Percentiles rank a stretch among this genome's conserved stretches.
These are phyloP conservation scores for Chionodraco myersi DNA, from an alignment of 2,113 vertebrate genomes.

Conservation along the genomic window DNA sequence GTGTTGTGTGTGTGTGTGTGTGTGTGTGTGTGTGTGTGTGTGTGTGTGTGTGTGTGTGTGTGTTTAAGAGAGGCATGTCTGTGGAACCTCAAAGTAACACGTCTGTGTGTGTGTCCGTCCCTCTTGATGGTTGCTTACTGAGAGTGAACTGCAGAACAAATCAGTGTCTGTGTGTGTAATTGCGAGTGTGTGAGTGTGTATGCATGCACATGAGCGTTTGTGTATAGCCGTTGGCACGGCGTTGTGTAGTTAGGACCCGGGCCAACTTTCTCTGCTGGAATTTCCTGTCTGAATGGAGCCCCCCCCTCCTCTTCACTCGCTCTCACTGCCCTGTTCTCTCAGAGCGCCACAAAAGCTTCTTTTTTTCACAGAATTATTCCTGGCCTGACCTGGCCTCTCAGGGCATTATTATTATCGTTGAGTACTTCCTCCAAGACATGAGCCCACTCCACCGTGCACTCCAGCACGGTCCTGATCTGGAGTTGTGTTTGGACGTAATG, in stretches of 20 bases:
- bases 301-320: constrained; percentile 65
- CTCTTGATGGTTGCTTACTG: constrained; percentile 53
- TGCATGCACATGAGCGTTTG: constrained; percentile 66
- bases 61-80: constrained; percentile 34
- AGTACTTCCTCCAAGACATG: constrained; percentile 91
- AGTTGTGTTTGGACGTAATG: constrained; percentile 73
- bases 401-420: constrained; percentile 92
- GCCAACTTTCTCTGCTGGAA: constrained; percentile 91
- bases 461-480: constrained; percentile 74
- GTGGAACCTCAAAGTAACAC: constrained; percentile 48
- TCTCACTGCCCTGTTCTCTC: constrained; percentile 54
- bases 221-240: constrained; percentile 86
- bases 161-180: constrained; percentile 63
- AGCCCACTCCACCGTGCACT: constrained; percentile 74
- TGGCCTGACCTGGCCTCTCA: constrained; percentile 85
- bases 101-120: constrained; percentile 41
- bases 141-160: constrained; percentile 71
- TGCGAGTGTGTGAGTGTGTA: constrained; percentile 59
- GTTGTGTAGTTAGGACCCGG: constrained; percentile 88
- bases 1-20: constrained; percentile 22
- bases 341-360: constrained; percentile 85
- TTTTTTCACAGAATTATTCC: constrained; percentile 82
- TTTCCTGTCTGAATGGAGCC: constrained; percentile 92
- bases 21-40: constrained; percentile 10
- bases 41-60: constrained; percentile 12